Percentiles rank a stretch among this genome's conserved stretches.
phyloP scores from a whole-genome alignment of 2,888 invertebrate species.

The Synergus laeviventris region DNA sequence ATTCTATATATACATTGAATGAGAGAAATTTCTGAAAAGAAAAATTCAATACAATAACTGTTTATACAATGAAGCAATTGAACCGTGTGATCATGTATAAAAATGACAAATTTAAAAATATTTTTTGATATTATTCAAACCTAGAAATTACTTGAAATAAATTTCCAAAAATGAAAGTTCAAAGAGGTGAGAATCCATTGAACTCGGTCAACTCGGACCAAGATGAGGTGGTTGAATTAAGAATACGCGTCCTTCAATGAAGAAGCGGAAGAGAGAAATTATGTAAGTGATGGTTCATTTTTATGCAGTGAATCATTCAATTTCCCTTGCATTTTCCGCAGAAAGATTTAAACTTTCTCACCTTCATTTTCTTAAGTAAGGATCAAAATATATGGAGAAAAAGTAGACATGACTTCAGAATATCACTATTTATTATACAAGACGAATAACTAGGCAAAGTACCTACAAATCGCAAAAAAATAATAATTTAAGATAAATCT shows the following conservation, averaged over 20 bases:
- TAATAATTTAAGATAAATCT: constrained; percentile 60
- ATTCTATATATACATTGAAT: not conserved
- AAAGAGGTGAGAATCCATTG: no score
- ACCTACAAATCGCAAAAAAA: constrained; percentile 53
- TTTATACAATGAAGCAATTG: not conserved
- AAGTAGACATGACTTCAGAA: not conserved
- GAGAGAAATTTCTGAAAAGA: not conserved
- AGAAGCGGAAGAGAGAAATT: constrained; percentile 7
- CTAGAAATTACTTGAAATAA: no score
- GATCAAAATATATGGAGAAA: not conserved
- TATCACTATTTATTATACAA: constrained; percentile 65
- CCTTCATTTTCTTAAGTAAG: not conserved
- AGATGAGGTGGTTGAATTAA: no score
- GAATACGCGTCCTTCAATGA: not conserved
- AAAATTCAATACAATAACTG: not conserved
- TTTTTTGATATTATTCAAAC: no score
- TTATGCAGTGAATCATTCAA: not conserved
- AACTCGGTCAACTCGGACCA: no score
- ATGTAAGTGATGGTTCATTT: not conserved
- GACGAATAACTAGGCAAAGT: constrained; percentile 63
- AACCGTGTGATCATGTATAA: no score
- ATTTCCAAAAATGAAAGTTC: no score
- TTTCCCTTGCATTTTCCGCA: not conserved
- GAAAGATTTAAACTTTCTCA: not conserved
- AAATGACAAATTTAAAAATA: no score